These are phyloP conservation scores for Eolophus roseicapilla DNA, from an alignment of 2,113 vertebrate species.

Conservation along the genomic window DNA sequence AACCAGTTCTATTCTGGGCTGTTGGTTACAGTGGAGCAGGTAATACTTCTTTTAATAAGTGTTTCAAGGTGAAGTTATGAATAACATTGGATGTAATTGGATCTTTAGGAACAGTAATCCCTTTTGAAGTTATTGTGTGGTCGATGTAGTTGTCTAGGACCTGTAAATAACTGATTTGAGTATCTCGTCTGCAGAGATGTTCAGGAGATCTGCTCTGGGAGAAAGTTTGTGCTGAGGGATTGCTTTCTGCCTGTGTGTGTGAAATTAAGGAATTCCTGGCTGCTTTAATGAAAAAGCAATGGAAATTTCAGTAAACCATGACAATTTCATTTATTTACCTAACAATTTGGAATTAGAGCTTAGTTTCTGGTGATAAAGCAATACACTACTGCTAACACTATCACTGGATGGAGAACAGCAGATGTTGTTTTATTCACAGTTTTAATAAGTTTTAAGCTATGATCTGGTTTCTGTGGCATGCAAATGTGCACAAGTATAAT, in stretches of 20 bases:
- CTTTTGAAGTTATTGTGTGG: not conserved
- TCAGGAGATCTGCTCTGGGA: not conserved
- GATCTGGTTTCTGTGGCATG: not conserved
- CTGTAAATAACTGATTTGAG: not conserved
- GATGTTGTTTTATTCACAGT: not conserved
- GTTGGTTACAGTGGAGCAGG: not conserved
- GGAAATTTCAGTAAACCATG: not conserved
- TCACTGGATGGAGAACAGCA: not conserved
- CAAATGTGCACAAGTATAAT: not conserved
- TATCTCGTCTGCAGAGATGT: not conserved
- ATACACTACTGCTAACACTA: not conserved
- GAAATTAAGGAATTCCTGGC: not conserved
- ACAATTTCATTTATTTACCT: not conserved
- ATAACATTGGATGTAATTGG: not conserved
- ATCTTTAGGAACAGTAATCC: not conserved
- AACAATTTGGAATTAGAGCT: not conserved
- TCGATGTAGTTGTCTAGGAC: not conserved
- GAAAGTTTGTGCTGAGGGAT: not conserved
- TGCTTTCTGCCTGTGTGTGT: not conserved
- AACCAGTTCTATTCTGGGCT: not conserved
- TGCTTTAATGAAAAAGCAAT: not conserved
- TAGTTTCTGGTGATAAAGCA: not conserved
- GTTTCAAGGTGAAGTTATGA: not conserved
- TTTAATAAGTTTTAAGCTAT: not conserved
- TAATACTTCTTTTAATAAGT: not conserved